Evolutionary conservation across 2,797 vertebrate genomes (phyloP), one percentile per base, ranked within the genome.

Genomic region (Halcyon leucocephala): DNA sequence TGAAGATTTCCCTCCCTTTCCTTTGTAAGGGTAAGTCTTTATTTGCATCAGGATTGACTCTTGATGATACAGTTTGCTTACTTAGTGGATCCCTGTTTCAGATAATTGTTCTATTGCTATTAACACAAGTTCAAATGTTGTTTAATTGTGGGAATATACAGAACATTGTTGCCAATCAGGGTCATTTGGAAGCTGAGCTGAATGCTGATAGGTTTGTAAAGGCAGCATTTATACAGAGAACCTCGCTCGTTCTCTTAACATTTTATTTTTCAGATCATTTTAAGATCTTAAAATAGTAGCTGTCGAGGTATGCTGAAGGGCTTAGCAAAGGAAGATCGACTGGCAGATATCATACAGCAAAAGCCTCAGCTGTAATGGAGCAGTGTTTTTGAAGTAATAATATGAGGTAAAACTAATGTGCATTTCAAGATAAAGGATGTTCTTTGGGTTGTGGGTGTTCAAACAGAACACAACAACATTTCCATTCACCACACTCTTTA

Each of bases 381-480:
- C 82, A n/a, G 60, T 65, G 91, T 17, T 39, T 85, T 55, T 71
- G 76, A 77, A 80, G 82, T 51, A 61, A 74, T 72, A 87, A 83
- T 70, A 58, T 61, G 61, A 42, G 69, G 72, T 65, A 74, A 86
- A 92, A 82, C 26, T 67, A 52, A 64, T 5, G 31, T 52, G 44
- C 2, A 3, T 81, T 89, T 80, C 58, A 5, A 87, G 91, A 89
- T 89, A 74, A 95, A 95, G 65, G 93, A 60, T 88, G 93, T 92
- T 90, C 93, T 80, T 41, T 1, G 20, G 85, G 71, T 84, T 69
- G 96, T 95, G 87, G 95, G 89, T 96, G 96, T 96, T 96, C 69
- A 91, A 91, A 89, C 82, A 88, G 89, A 94, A 69, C 93, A 90
- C 92, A 92, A 76, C 94, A 95, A 78, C 70, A 71, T 78, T 85